Evolutionary conservation across 1,140 invertebrate species (phyloP).

Genomic region (Drosophila mauritiana): DNA sequence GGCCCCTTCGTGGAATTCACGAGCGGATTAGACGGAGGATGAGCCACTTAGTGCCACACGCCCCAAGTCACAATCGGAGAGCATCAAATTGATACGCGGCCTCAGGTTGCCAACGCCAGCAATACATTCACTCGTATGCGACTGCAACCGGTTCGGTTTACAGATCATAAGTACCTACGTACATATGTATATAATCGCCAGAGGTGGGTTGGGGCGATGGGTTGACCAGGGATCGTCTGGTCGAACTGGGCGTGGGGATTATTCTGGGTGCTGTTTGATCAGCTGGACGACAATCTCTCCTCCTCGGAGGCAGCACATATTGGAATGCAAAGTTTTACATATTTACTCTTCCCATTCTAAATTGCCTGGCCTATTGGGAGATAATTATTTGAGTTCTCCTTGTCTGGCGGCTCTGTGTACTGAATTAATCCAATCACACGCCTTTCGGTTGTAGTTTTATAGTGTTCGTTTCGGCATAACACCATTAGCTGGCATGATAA

Average conservation of each 20-base stretch:
- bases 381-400: conserved; percentile 60
- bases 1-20: conserved; percentile 32
- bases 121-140: not conserved
- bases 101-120: conserved; percentile 62
- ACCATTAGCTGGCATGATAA: conserved; percentile 18
- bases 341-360: conserved; percentile 22
- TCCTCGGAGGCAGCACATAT: conserved; percentile 30
- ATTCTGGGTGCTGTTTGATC: conserved; percentile 19
- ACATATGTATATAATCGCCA: not conserved
- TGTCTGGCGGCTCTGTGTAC: conserved; percentile 19
- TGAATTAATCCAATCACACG: conserved; percentile 25
- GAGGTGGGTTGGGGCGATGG: conserved; percentile 27
- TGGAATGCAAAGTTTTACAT: conserved; percentile 27
- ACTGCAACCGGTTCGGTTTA: conserved; percentile 34
- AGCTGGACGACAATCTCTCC: conserved; percentile 22
- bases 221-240: conserved; percentile 25
- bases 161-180: not conserved
- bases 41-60: conserved; percentile 79
- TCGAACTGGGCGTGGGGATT: conserved; percentile 2
- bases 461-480: conserved; percentile 11
- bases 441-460: conserved; percentile 20
- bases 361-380: conserved; percentile 51
- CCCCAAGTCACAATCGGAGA: conserved; percentile 55
- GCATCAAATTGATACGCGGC: conserved; percentile 71
- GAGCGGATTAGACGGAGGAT: conserved; percentile 54